Base-by-base conservation (phyloP, 1,140 invertebrate species). In the Lasioglossum albipes region DNA sequence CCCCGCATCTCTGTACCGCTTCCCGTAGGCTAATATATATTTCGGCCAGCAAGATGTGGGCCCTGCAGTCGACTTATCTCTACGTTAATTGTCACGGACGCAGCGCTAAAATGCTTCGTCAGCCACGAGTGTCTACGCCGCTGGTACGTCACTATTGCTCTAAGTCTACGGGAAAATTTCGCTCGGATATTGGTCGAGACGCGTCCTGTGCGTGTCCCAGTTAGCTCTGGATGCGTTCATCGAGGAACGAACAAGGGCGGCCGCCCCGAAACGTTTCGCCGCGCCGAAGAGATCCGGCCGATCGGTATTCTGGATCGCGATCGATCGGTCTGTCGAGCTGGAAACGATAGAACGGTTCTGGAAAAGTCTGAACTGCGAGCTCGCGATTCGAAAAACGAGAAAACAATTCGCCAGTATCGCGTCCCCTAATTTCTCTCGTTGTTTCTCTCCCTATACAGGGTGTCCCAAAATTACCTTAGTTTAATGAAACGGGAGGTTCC, bases 61-160 rank as follows among this genome's bases (percentile, higher is more conserved):
- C 66, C 81, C 62, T 80, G 76, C 85, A 86, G 84, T 86, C 84
- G 76, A 86, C 84, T 86, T 83, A 87, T 86, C 41, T 81, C 77
- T 75, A 80, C 84, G 85, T 86, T 86, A 83, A 88, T 85, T 88
- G 75, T 86, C 69, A 86, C 74, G 84, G 86, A 88, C 82, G 86
- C 87, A 88, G 87, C 87, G 69, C 79, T 88, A 84, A 86, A 88
- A 88, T 87, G 84, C 77, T 85, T 86, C 87, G 71, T 68, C 84
- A 75, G 77, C 73, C 31, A 75, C 78, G 61, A 75, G 75, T 65
- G 45, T 71, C 85, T 70, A 83, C 85, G 73, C 54, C 77, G 84
- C 77, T 76, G 85, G 85, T 87, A 87, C 77, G 85, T 87, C 75
- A 86, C 42, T 73, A 76, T 83, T 85, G 68, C 75, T 79, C 71